Base-by-base conservation (phyloP, 2,888 invertebrate genomes). In the Laothoe populi region DNA sequence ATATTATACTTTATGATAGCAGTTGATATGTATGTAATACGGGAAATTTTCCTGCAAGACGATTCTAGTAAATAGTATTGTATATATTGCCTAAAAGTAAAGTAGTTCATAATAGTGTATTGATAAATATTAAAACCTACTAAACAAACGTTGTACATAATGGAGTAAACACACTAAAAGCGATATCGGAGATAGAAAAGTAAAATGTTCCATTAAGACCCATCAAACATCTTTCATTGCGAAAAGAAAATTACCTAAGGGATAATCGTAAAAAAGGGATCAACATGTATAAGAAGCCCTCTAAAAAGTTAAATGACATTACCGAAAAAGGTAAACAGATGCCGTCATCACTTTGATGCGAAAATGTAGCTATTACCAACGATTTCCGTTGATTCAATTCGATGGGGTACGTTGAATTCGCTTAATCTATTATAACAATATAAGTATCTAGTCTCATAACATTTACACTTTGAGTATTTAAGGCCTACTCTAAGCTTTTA, bases 301-400 rank as follows among this genome's bases (percentile, higher is more conserved):
- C 45, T 45, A 66, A 63, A 64, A 45, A 62, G 49, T 59, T 62
- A 57, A 63, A 63, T 53, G 53, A 35, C 53, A 53, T 35, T 53
- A 53, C 53, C 53, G 19, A 53, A 53, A 53, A 53, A 35, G 53
- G 53, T 53, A 53, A 53, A 53, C 19, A 35, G 53, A 53, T 31
- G 19, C 31, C 31, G 49, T 53, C 53, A 35, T 53, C 53, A 53
- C 53, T 19, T 35, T 19, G 4, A 35, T 53, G 35, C 35, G 35
- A 35, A 48, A 21, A n/a, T 26, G 19, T 35, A 53, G 4, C 49
- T 31, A 16, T 11, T 35, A 53, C 11, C 53, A 16, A 19, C 10
- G 31, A 53, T 53, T 53, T 53, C 31, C 8, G 31, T 53, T 35
- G 53, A 19, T 19, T 53, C 19, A 49, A 49, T 16, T 53, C 19